These are phyloP conservation scores for Drosophila fulvimacula DNA, from an alignment of 2,888 invertebrate species.

Conservation along the genomic window DNA sequence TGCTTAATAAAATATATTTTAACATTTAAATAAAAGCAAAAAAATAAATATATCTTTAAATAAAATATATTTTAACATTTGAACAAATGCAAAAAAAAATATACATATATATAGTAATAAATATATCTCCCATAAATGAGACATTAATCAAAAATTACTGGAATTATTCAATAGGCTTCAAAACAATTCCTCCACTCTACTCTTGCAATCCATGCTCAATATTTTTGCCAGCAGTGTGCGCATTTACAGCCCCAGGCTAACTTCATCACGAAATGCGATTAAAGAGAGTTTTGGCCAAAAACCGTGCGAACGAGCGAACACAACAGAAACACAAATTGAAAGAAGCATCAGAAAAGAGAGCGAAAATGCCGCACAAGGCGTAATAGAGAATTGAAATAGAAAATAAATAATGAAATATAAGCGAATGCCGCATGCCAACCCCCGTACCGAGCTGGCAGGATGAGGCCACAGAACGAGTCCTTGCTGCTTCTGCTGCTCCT, in stretches of 20 bases:
- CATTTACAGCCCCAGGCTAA: slow-evolving; percentile 9
- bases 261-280: slow-evolving; percentile 31
- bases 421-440: slow-evolving; percentile 62
- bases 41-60: too few relatives aligned
- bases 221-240: slow-evolving; percentile 34
- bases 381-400: slow-evolving; percentile 75
- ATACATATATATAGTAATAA: too few relatives aligned
- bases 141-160: background rate
- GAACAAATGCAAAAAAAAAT: too few relatives aligned
- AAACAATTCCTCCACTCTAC: background rate
- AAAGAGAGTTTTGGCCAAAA: slow-evolving; percentile 22
- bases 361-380: slow-evolving; percentile 56
- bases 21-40: too few relatives aligned
- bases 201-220: slow-evolving; percentile 1
- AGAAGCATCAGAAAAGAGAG: slow-evolving; percentile 19
- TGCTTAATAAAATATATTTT: too few relatives aligned
- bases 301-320: slow-evolving; percentile 62
- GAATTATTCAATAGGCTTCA: background rate
- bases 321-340: slow-evolving; percentile 54
- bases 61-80: too few relatives aligned
- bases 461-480: slow-evolving; percentile 22
- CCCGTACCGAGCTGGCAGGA: slow-evolving; percentile 36
- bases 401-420: slow-evolving; percentile 77
- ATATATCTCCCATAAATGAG: too few relatives aligned
- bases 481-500: slow-evolving; percentile 7